Evolutionary conservation across 2,113 vertebrate species (phyloP).

Genomic region (Cryptoleucopteryx plumbea): DNA sequence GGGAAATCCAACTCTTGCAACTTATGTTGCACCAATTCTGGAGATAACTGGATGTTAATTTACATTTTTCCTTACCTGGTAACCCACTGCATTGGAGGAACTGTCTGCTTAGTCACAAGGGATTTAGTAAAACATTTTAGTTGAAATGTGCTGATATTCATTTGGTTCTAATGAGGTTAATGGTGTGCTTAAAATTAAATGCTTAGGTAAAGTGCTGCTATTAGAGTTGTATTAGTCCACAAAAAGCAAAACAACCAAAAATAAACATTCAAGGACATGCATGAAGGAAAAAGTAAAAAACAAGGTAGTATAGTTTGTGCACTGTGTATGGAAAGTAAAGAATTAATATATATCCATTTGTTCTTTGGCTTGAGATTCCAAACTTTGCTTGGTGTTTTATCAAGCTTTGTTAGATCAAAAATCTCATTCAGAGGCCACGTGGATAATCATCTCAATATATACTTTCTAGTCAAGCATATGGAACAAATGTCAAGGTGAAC

Average conservation of each 20-base stretch:
- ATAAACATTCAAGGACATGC: not conserved
- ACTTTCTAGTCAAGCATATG: not conserved
- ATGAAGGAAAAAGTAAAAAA: not conserved
- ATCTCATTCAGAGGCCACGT: not conserved
- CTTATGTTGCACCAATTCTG: not conserved
- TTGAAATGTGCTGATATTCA: not conserved
- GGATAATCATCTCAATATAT: not conserved
- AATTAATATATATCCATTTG: accelerated
- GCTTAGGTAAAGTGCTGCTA: not conserved
- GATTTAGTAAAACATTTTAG: not conserved
- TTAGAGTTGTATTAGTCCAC: not conserved
- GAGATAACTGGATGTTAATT: not conserved
- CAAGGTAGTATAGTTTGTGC: not conserved
- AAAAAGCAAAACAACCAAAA: not conserved
- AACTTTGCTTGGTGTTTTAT: not conserved
- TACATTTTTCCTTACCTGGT: not conserved
- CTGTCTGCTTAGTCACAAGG: not conserved
- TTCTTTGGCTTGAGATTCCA: not conserved
- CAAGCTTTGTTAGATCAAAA: not conserved
- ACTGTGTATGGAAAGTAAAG: not conserved
- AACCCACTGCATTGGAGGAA: not conserved
- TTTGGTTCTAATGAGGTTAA: not conserved
- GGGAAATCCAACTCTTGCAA: not conserved
- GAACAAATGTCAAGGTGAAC: not conserved
- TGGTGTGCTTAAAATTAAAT: not conserved